Conservation (phyloP, 2,888 invertebrate genomes). For the Amphipyra berbera region DNA sequence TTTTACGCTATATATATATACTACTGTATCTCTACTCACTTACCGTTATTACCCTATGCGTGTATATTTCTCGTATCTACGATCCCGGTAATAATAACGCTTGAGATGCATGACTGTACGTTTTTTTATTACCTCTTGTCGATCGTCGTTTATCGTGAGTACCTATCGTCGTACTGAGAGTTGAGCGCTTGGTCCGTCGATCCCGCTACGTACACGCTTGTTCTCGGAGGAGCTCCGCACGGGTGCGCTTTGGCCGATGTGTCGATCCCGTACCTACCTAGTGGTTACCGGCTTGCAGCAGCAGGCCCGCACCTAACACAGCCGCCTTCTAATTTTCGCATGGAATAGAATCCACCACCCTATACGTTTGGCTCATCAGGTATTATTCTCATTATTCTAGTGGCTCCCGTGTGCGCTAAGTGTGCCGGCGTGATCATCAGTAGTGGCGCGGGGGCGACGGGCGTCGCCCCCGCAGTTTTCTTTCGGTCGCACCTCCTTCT, state of each 20-base stretch:
- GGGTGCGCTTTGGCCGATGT: slow-evolving; percentile 88
- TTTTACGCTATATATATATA: slow-evolving; percentile 86
- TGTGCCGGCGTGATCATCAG: slow-evolving; percentile 85
- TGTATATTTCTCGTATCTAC: slow-evolving; percentile 90
- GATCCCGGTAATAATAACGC: slow-evolving; percentile 97
- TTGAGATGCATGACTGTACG: slow-evolving; percentile 96
- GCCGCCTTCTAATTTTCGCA: slow-evolving; percentile 89
- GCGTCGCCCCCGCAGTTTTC: slow-evolving; percentile 77
- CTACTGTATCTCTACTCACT: slow-evolving; percentile 87
- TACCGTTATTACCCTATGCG: slow-evolving; percentile 88
- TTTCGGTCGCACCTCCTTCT: slow-evolving; percentile 85
- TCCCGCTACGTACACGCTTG: slow-evolving; percentile 90
- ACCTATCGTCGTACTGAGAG: slow-evolving; percentile 86
- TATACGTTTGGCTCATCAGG: slow-evolving; percentile 90
- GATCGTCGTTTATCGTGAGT: slow-evolving; percentile 86
- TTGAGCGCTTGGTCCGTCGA: slow-evolving; percentile 88
- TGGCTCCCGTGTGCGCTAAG: slow-evolving; percentile 86
- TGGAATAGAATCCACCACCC: slow-evolving; percentile 89
- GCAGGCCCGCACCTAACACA: slow-evolving; percentile 89
- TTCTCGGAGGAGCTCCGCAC: slow-evolving; percentile 85
- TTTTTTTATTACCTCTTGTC: slow-evolving; percentile 91
- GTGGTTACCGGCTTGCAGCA: slow-evolving; percentile 86
- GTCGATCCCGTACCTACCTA: slow-evolving; percentile 83
- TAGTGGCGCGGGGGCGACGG: slow-evolving; percentile 79
- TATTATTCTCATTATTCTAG: slow-evolving; percentile 88